Evolutionary conservation across 2,888 invertebrate genomes (phyloP).

Genomic region (Drosophila anomalata): DNA sequence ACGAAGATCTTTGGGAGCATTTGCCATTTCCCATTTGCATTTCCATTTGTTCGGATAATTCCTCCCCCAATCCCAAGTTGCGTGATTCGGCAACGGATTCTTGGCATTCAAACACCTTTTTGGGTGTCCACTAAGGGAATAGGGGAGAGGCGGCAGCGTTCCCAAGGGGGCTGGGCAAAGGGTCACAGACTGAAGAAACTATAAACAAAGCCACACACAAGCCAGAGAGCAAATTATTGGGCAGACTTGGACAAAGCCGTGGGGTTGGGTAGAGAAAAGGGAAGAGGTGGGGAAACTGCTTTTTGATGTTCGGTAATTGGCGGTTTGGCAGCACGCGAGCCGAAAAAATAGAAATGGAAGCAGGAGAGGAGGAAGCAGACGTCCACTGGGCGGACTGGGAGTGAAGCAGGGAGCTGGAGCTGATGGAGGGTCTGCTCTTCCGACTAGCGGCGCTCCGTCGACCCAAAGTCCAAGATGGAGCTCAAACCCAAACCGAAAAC

Average conservation of each 20-base stretch:
- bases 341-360: slow-evolving; percentile 42
- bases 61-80: slow-evolving; percentile 51
- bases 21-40: slow-evolving; percentile 53
- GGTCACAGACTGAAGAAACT: slow-evolving; percentile 48
- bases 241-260: slow-evolving; percentile 48
- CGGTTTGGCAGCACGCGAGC: slow-evolving; percentile 79
- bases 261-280: slow-evolving; percentile 10
- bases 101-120: slow-evolving; percentile 75
- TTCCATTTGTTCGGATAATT: slow-evolving; percentile 35
- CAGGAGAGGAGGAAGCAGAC: slow-evolving; percentile 35
- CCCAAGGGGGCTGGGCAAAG: slow-evolving; percentile 10
- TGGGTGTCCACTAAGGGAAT: slow-evolving; percentile 60
- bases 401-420: slow-evolving; percentile 3
- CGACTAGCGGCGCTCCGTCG: slow-evolving; percentile 65
- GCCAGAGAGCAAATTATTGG: slow-evolving; percentile 69
- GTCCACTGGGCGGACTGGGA: slow-evolving; percentile 16
- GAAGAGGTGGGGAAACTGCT: slow-evolving; percentile 65
- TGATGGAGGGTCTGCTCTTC: slow-evolving; percentile 50
- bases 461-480: slow-evolving; percentile 9
- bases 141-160: slow-evolving; percentile 11
- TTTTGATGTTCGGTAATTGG: slow-evolving; percentile 78
- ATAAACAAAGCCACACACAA: slow-evolving; percentile 73
- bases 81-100: slow-evolving; percentile 70
- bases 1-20: slow-evolving; percentile 55
- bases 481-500: slow-evolving; percentile 9